A percentile compares a stretch with the other conserved stretches of the same genome.
phyloP scores from a whole-genome alignment of 2,113 vertebrate genomes.

The Tringa solitaria region DNA sequence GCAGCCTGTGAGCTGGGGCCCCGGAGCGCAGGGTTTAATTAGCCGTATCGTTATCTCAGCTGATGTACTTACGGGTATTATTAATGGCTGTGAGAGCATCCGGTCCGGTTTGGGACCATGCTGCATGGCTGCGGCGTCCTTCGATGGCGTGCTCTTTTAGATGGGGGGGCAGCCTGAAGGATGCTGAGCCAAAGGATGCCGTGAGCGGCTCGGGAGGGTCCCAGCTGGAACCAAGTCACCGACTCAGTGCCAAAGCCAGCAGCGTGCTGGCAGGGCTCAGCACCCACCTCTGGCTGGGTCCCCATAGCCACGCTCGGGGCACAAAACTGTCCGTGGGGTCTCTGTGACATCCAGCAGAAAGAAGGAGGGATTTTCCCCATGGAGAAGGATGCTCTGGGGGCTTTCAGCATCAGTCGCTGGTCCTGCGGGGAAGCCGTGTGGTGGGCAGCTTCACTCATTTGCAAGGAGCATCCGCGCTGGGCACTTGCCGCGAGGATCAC shows the following conservation, averaged over 20 bases:
- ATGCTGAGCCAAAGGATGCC: neutral
- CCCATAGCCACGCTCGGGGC: accelerated
- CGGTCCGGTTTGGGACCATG: accelerated
- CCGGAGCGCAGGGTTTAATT: neutral
- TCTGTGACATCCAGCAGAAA: neutral
- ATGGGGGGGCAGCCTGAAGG: neutral
- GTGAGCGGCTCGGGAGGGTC: neutral
- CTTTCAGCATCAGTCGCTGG: neutral
- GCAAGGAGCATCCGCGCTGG: neutral
- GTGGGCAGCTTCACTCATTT: accelerated
- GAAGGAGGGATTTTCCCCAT: accelerated
- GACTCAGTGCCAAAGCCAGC: neutral
- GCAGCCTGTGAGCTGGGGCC: neutral
- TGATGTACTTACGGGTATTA: neutral
- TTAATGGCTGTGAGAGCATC: constrained; percentile 24
- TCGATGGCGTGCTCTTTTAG: neutral
- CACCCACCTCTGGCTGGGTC: neutral
- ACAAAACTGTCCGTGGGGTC: accelerated
- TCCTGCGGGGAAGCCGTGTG: accelerated
- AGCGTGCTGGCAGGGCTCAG: neutral
- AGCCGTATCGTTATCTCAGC: neutral
- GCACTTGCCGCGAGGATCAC: neutral
- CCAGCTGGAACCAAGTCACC: too few species aligned
- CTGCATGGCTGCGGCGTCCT: accelerated
- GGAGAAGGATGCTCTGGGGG: neutral